These are phyloP conservation scores for Drosophila atripex DNA, from an alignment of 2,888 invertebrate genomes.

Conservation along the genomic window DNA sequence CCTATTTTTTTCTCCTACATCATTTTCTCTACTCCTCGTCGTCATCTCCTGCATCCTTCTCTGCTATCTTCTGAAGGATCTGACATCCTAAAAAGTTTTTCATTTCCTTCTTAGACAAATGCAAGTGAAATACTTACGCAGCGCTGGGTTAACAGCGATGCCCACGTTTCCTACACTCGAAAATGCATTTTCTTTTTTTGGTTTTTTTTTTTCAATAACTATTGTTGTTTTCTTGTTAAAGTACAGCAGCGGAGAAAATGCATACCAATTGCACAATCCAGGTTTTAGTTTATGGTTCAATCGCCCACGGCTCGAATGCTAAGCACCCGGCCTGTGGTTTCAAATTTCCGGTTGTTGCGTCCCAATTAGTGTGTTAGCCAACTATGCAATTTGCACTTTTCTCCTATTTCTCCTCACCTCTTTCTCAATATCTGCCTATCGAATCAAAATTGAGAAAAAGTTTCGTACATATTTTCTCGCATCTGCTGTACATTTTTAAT, in stretches of 20 bases:
- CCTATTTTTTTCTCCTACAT: neutral
- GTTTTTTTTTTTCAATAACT: constrained; percentile 7
- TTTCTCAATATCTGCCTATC: constrained; percentile 6
- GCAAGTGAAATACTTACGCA: constrained; percentile 70
- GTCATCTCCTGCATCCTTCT: constrained; percentile 17
- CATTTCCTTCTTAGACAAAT: constrained; percentile 58
- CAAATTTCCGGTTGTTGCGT: constrained; percentile 59
- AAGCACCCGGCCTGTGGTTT: constrained; percentile 36
- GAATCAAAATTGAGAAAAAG: constrained; percentile 28
- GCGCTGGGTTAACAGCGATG: constrained; percentile 53
- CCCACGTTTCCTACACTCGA: constrained; percentile 56
- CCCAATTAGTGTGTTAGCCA: constrained; percentile 62
- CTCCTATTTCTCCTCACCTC: constrained; percentile 35
- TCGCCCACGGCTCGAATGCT: constrained; percentile 35
- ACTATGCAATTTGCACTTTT: constrained; percentile 73
- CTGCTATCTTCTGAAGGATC: constrained; percentile 40
- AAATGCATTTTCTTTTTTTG: constrained; percentile 70
- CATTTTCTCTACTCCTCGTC: neutral
- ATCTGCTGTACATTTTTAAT: constrained; percentile 57
- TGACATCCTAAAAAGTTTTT: constrained; percentile 55
- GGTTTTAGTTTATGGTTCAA: constrained; percentile 28
- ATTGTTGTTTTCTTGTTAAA: constrained; percentile 29
- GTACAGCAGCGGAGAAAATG: constrained; percentile 77
- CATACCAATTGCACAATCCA: constrained; percentile 79
- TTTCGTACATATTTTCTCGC: constrained; percentile 74